Evolutionary conservation across 1,140 invertebrate genomes (phyloP).

Genomic region (Zaprionus vittiger): DNA sequence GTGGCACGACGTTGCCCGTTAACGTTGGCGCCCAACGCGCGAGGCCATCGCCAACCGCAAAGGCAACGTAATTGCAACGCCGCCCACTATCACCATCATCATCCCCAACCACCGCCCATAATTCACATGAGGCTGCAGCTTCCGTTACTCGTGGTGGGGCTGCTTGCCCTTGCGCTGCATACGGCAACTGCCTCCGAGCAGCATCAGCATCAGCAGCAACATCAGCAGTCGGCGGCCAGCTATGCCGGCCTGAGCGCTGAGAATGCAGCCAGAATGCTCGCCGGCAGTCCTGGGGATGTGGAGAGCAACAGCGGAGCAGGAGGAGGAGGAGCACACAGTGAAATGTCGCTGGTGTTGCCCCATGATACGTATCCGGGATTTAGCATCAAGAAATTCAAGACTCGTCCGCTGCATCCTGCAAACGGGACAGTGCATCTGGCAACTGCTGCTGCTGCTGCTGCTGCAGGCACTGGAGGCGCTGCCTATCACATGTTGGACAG

Average conservation of each 20-base stretch:
- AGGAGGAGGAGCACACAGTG: constrained; percentile 48
- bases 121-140: constrained; percentile 19
- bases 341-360: constrained; percentile 87
- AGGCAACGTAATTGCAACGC: constrained; percentile 30
- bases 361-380: constrained; percentile 94
- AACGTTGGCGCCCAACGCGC: constrained; percentile 46
- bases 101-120: background rate
- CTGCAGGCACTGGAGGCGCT: constrained; percentile 11
- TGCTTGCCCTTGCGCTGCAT: background rate
- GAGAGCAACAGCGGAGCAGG: constrained; percentile 25
- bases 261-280: constrained; percentile 79
- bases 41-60: constrained; percentile 41
- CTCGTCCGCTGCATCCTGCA: constrained; percentile 54
- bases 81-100: background rate
- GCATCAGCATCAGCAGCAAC: constrained; percentile 16
- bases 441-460: background rate
- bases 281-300: constrained; percentile 66
- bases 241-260: constrained; percentile 68
- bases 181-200: constrained; percentile 6
- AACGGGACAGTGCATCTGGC: constrained; percentile 30
- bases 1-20: constrained; percentile 75
- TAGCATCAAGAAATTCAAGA: constrained; percentile 90
- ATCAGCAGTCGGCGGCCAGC: constrained; percentile 39
- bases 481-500: constrained; percentile 87
- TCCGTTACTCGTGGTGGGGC: background rate